phyloP scores from a whole-genome alignment of 2,888 invertebrate species.

The Patella depressa region DNA sequence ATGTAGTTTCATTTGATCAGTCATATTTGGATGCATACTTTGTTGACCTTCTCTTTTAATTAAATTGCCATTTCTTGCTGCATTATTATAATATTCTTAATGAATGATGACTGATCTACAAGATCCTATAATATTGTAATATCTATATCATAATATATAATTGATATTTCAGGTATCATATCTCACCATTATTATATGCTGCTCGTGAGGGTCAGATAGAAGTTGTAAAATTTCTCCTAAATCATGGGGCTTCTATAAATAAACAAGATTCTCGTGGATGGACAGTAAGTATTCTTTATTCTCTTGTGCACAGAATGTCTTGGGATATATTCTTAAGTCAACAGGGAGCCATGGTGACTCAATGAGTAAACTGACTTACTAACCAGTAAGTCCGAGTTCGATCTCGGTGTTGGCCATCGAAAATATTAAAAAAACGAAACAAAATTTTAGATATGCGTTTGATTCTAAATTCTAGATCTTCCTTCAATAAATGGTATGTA shows the following conservation, averaged over 20 bases:
- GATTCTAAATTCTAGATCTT: too few species aligned
- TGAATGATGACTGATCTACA: not conserved
- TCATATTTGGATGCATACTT: too few species aligned
- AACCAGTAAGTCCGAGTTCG: too few species aligned
- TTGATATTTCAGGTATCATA: slow-evolving; percentile 63
- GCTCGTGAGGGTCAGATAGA: slow-evolving; percentile 67
- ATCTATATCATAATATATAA: not conserved
- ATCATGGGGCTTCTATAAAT: slow-evolving; percentile 67
- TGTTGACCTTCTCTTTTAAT: too few species aligned
- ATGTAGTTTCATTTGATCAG: too few species aligned
- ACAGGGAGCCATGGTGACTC: too few species aligned
- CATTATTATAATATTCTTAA: not conserved
- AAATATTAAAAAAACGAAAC: too few species aligned
- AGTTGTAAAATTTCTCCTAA: slow-evolving; percentile 66
- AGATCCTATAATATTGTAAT: not conserved
- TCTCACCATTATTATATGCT: slow-evolving; percentile 72
- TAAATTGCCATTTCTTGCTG: not conserved
- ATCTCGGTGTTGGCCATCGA: too few species aligned
- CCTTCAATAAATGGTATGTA: not conserved
- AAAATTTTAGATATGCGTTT: too few species aligned
- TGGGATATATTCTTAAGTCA: too few species aligned
- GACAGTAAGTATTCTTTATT: slow-evolving; percentile 58
- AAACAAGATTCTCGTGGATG: slow-evolving; percentile 70
- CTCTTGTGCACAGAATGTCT: too few species aligned
- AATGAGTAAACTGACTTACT: too few species aligned